A percentile compares a stretch with the other conserved stretches of the same genome.
Evolutionary conservation across 1,140 invertebrate species (phyloP).

Genomic region (Ceratosolen solmsi): DNA sequence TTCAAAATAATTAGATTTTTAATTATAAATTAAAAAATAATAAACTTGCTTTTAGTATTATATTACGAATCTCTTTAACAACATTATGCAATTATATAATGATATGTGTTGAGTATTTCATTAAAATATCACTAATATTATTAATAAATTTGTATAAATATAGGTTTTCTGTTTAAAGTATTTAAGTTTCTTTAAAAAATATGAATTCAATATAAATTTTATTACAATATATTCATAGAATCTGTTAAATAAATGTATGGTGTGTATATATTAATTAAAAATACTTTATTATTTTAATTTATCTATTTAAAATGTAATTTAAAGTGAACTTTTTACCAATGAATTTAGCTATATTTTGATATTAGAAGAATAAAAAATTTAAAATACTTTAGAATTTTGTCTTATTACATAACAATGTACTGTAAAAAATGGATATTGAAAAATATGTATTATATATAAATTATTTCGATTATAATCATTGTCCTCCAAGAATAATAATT

Average conservation of each 20-base stretch:
- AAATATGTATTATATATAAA: constrained; percentile 1
- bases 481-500: constrained; percentile 8
- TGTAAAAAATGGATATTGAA: not conserved
- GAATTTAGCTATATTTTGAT: constrained; percentile 41
- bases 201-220: not conserved
- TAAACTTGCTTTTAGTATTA: too few relatives aligned
- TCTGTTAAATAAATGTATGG: not conserved
- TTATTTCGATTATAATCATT: constrained; percentile 10
- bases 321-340: constrained; percentile 44
- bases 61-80: too few relatives aligned
- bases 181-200: not conserved
- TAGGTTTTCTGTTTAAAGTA: too few relatives aligned
- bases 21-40: too few relatives aligned
- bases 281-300: not conserved
- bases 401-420: not conserved
- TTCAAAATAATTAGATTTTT: too few relatives aligned
- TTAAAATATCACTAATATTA: too few relatives aligned
- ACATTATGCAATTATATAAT: too few relatives aligned
- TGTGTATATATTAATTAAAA: too few relatives aligned
- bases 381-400: not conserved
- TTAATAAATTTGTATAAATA: too few relatives aligned
- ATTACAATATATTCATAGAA: not conserved
- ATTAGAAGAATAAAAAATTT: constrained; percentile 41
- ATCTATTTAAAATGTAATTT: constrained; percentile 6
- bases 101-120: too few relatives aligned